These are phyloP conservation scores for Mormyrops attenuatus DNA, from an alignment of 2,797 vertebrate genomes.

Conservation along the genomic window DNA sequence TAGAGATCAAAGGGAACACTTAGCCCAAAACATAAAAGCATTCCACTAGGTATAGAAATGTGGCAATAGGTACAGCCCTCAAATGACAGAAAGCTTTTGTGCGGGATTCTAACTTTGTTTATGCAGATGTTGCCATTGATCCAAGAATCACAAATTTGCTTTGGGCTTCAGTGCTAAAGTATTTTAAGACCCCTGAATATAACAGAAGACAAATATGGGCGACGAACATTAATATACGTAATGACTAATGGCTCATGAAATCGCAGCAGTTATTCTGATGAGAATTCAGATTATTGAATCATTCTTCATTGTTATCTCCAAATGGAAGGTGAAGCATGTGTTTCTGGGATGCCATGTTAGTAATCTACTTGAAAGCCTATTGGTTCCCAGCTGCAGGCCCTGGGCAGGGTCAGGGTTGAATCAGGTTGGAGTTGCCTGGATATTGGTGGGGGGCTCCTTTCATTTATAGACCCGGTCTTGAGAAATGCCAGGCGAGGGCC, in stretches of 20 bases:
- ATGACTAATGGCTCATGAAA: background rate
- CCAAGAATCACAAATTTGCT: conserved; percentile 32
- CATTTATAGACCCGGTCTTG: background rate
- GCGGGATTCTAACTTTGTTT: conserved; percentile 28
- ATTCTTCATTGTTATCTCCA: background rate
- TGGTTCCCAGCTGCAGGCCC: background rate
- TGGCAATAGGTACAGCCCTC: background rate
- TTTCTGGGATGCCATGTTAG: background rate
- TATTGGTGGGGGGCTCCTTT: background rate
- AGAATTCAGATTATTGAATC: background rate
- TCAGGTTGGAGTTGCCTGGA: background rate
- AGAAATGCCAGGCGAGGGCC: conserved; percentile 21
- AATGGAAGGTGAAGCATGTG: background rate
- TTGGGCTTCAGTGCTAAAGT: conserved; percentile 31
- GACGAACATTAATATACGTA: background rate
- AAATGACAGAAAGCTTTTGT: background rate
- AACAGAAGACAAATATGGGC: background rate
- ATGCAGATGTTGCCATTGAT: conserved; percentile 20
- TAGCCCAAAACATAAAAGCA: background rate
- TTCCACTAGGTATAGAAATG: background rate
- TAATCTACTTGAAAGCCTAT: background rate
- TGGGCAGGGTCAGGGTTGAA: background rate
- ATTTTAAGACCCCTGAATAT: background rate
- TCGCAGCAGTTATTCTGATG: background rate
- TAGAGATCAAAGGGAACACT: background rate